A percentile compares a stretch with the other conserved stretches of the same genome.
phyloP scores from a whole-genome alignment of 1,140 invertebrate species.

The Bombus haemorrhoidalis region DNA sequence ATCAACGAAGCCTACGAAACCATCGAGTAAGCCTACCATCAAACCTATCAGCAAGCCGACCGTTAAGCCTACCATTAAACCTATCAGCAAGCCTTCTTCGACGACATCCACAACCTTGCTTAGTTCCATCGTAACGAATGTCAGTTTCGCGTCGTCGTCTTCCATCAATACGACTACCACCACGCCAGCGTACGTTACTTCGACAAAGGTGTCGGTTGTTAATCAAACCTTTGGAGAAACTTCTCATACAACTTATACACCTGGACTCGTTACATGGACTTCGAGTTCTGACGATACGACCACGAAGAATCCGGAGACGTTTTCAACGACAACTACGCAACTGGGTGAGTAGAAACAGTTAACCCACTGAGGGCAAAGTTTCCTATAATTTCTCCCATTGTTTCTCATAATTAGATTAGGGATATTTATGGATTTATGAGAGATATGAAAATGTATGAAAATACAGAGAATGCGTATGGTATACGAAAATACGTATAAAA shows the following conservation, averaged over 20 bases:
- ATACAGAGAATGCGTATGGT: no score
- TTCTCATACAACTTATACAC: conserved; percentile 69
- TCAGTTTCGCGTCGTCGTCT: neutral
- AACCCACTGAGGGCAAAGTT: neutral
- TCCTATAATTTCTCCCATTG: no score
- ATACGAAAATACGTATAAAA: no score
- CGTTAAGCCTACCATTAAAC: conserved; percentile 4
- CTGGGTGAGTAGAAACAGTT: conserved; percentile 37
- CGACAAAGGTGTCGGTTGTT: conserved; percentile 41
- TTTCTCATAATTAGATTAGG: no score
- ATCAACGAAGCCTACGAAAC: conserved; percentile 54
- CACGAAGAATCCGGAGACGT: conserved; percentile 65
- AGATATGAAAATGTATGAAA: no score
- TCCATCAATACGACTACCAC: conserved; percentile 5
- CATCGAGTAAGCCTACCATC: conserved; percentile 20
- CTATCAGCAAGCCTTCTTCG: neutral
- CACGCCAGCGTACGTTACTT: conserved; percentile 48
- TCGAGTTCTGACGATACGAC: conserved; percentile 82
- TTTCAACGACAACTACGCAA: conserved; percentile 56
- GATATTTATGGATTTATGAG: no score
- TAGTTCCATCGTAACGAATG: conserved; percentile 22
- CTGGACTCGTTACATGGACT: conserved; percentile 85
- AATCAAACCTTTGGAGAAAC: conserved; percentile 54
- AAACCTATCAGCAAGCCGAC: conserved; percentile 14
- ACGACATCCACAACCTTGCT: conserved; percentile 8